Evolutionary conservation across 2,797 vertebrate genomes (phyloP).

Genomic region (Podarcis lilfordi): DNA sequence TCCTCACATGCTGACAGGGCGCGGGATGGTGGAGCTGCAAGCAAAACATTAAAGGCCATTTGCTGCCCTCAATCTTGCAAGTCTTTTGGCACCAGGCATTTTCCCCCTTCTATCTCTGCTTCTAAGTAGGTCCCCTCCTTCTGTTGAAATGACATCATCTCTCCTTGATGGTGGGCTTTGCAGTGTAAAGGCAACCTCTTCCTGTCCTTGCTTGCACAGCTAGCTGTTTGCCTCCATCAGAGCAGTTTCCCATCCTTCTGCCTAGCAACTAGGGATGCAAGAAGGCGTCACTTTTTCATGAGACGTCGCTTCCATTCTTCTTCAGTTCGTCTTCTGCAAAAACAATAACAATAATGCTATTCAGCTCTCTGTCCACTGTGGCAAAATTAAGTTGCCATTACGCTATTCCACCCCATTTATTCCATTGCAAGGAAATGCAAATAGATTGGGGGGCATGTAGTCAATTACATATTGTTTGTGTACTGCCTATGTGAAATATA

Average conservation of each 20-base stretch:
- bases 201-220: not conserved
- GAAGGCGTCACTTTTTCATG: not conserved
- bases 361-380: no score
- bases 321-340: not conserved
- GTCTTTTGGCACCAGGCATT: constrained; percentile 31
- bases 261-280: not conserved
- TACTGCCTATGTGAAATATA: no score
- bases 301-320: not conserved
- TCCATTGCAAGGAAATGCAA: no score
- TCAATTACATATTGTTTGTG: no score
- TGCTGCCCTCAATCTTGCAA: constrained; percentile 44
- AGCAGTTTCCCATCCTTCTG: not conserved
- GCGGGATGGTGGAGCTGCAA: constrained; percentile 60
- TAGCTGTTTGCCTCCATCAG: not conserved
- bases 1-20: constrained; percentile 10
- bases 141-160: constrained; percentile 26
- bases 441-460: no score
- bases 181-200: not conserved
- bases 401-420: no score
- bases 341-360: no score
- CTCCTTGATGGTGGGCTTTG: constrained; percentile 40
- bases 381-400: no score
- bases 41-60: constrained; percentile 61
- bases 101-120: constrained; percentile 35
- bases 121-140: constrained; percentile 31